A percentile compares a stretch with the other conserved stretches of the same genome.
These are phyloP conservation scores for Gonioctena quinquepunctata DNA, from an alignment of 1,140 invertebrate genomes.

Conservation along the genomic window DNA sequence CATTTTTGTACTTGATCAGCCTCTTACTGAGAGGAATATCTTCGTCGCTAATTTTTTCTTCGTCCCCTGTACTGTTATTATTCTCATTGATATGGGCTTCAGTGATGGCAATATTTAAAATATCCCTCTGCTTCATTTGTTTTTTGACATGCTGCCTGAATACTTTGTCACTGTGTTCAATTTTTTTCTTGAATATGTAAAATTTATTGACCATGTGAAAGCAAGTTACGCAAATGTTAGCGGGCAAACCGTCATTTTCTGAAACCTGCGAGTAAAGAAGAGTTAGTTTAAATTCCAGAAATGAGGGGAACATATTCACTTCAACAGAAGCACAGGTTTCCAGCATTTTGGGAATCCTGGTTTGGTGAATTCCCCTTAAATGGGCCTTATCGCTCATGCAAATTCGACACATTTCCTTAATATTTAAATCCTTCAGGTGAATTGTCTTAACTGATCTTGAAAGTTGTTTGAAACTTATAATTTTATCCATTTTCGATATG, in stretches of 20 bases:
- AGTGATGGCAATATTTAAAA: slow-evolving; percentile 2
- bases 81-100: background rate
- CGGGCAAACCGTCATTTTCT: slow-evolving; percentile 38
- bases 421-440: background rate
- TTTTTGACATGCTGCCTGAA: slow-evolving; percentile 29
- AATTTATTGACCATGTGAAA: slow-evolving; percentile 39
- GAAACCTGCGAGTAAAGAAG: slow-evolving; percentile 27
- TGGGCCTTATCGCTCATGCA: slow-evolving; percentile 38
- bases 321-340: slow-evolving; percentile 33
- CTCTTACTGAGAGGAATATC: slow-evolving; percentile 26
- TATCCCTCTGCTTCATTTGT: slow-evolving; percentile 20
- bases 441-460: too few relatives aligned
- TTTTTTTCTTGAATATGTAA: slow-evolving; percentile 42
- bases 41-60: slow-evolving; percentile 24
- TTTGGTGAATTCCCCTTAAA: slow-evolving; percentile 36
- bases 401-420: slow-evolving; percentile 37
- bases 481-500: too few relatives aligned
- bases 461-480: too few relatives aligned
- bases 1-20: background rate
- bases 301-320: slow-evolving; percentile 23
- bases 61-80: background rate
- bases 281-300: background rate
- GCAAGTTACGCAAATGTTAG: slow-evolving; percentile 38
- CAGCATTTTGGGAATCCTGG: slow-evolving; percentile 40
- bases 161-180: slow-evolving; percentile 33